Evolutionary conservation across 2,888 invertebrate species (phyloP).

Genomic region (Hypena proboscidalis): DNA sequence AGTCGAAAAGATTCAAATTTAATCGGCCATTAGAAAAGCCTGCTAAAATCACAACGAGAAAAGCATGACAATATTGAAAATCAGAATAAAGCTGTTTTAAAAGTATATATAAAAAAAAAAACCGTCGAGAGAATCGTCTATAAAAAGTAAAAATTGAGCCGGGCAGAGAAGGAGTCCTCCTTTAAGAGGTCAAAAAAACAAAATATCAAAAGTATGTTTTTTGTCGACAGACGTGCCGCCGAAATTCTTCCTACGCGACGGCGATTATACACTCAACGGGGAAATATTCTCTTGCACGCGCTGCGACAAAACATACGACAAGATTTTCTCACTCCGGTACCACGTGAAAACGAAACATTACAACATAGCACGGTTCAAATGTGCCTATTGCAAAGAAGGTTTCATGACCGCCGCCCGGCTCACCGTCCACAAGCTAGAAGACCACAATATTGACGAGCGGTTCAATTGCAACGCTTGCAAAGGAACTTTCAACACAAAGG

Average conservation of each 20-base stretch:
- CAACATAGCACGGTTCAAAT: slow-evolving; percentile 54
- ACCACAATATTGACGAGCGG: slow-evolving; percentile 66
- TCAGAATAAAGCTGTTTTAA: too few species aligned
- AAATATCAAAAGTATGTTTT: slow-evolving; percentile 46
- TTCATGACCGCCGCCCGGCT: slow-evolving; percentile 62
- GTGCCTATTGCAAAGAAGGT: slow-evolving; percentile 53
- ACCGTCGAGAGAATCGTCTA: too few species aligned
- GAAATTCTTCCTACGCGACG: slow-evolving; percentile 55
- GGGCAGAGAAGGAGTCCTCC: background rate
- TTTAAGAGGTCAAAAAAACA: slow-evolving; percentile 16
- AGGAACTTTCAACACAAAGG: slow-evolving; percentile 60
- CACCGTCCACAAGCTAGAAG: slow-evolving; percentile 62
- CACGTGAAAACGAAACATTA: slow-evolving; percentile 68
- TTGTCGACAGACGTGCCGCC: slow-evolving; percentile 57
- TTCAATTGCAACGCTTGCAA: slow-evolving; percentile 72
- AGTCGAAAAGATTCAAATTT: too few species aligned
- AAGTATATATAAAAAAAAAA: too few species aligned
- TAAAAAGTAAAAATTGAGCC: too few species aligned
- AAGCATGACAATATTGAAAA: too few species aligned
- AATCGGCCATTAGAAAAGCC: too few species aligned
- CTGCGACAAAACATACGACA: slow-evolving; percentile 62
- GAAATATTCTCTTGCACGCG: slow-evolving; percentile 49
- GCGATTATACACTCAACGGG: slow-evolving; percentile 57
- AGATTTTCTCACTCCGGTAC: slow-evolving; percentile 51
- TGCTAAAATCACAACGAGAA: too few species aligned